Evolutionary conservation across 2,113 vertebrate genomes (phyloP).

Genomic region (Sinocyclocheilus rhinocerous): DNA sequence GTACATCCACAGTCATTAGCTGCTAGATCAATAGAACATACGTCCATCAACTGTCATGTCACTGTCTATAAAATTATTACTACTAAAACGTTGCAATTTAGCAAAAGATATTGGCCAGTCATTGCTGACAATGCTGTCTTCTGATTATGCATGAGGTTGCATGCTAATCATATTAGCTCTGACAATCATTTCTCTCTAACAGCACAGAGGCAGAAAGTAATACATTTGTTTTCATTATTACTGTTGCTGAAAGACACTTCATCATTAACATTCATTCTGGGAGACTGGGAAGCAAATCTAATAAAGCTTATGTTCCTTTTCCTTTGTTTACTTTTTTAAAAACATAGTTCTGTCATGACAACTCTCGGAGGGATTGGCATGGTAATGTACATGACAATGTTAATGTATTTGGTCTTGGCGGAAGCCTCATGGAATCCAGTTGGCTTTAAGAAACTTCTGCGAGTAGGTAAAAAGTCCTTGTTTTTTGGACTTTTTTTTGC

Average conservation of each 20-base stretch:
- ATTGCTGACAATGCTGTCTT: conserved; percentile 36
- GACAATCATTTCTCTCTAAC: conserved; percentile 39
- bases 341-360: not conserved
- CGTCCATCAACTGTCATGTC: conserved; percentile 37
- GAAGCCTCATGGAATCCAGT: not conserved
- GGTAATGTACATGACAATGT: no score
- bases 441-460: not conserved
- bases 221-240: conserved; percentile 44
- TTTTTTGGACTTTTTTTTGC: no score
- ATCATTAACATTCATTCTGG: conserved; percentile 37
- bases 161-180: conserved; percentile 41
- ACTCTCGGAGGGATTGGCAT: no score
- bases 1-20: conserved; percentile 47
- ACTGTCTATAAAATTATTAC: conserved; percentile 6
- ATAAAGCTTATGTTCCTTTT: conserved; percentile 36
- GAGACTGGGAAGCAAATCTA: conserved; percentile 31
- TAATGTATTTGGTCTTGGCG: no score
- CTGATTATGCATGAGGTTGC: conserved; percentile 35
- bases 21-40: conserved; percentile 47
- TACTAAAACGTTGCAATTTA: not conserved
- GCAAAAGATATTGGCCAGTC: conserved; percentile 2
- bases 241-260: conserved; percentile 27
- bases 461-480: not conserved
- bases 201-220: conserved; percentile 6
- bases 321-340: conserved; percentile 9